Base-by-base conservation (phyloP, 2,888 invertebrate genomes). In the Eupithecia vulgata region DNA sequence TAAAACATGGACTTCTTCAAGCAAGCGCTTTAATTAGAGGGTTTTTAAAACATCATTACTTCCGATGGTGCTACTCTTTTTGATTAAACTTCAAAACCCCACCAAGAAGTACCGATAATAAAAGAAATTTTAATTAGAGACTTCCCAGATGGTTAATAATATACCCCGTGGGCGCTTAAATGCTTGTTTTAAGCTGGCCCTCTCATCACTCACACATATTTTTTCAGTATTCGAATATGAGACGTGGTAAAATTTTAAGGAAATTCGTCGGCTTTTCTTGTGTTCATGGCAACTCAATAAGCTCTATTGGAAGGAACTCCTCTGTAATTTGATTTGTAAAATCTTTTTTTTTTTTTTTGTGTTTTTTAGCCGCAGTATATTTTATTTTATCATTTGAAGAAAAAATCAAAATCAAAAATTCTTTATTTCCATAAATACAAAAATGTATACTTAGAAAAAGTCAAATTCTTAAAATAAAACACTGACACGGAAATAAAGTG, bases 71-170 rank as follows among this genome's bases (percentile, higher is more conserved):
- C 61, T 68, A 73, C 67, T 73, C 62, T 64, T 70, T 73, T 73
- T 67, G 62, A 67, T 67, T 61, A 62, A 67, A 57, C 64, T 70
- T 21, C 35, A 70, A 73, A 73, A 70, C 62, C 30, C 48, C n/a
- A 17, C 45, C 57, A 35, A 35, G 52, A 73, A 67, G 42, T 52
- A 67, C 2, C 17, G 62, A 66, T 57, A 25, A 25, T 57, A 57
- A 25, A n/a, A 57, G 12, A 57, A 21, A 57, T 57, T 57, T 57
- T 57, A 57, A 74, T 74, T 74, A 74, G 71, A 74, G 71, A 68
- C 66, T 71, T 71, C 45, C 62, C 71, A 68, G 74, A 71, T 74
- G 74, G 71, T 71, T 68, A 73, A 71, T 71, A 74, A 73, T 66
- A 59, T 66, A 69, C 70, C 15, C 57, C 37, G 68, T 65, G 48